These are phyloP conservation scores for Amphipyra berbera DNA, from an alignment of 2,888 invertebrate genomes.

Conservation along the genomic window DNA sequence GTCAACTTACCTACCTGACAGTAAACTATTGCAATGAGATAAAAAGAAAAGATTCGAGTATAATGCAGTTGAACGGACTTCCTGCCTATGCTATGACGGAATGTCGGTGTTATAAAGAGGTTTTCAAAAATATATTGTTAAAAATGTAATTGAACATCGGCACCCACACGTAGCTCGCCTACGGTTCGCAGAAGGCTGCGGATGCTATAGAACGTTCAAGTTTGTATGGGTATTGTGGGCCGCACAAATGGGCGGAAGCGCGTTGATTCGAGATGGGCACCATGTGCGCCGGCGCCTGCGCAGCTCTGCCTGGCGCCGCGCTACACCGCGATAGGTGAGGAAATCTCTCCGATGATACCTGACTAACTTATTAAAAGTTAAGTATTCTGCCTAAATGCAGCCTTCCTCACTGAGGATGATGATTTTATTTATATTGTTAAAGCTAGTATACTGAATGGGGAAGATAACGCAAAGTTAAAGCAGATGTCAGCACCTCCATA, in stretches of 20 bases:
- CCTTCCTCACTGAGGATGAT: constrained; percentile 48
- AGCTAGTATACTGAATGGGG: background rate
- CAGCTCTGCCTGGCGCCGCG: constrained; percentile 74
- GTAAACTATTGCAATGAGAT: background rate
- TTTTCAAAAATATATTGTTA: constrained; percentile 72
- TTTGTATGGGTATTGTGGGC: constrained; percentile 82
- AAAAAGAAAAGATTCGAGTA: constrained; percentile 3
- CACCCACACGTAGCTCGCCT: constrained; percentile 80
- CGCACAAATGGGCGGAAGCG: constrained; percentile 84
- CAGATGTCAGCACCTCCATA: too few relatives aligned
- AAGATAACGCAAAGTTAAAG: too few relatives aligned
- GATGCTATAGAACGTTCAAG: constrained; percentile 56
- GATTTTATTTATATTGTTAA: background rate
- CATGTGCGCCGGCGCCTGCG: constrained; percentile 81
- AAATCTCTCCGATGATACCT: constrained; percentile 76
- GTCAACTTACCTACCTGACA: background rate
- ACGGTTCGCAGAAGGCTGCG: constrained; percentile 82
- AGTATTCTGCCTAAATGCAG: constrained; percentile 54
- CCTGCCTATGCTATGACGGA: constrained; percentile 42
- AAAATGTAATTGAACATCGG: constrained; percentile 75
- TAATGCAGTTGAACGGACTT: constrained; percentile 33
- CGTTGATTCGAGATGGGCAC: constrained; percentile 57
- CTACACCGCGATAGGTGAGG: constrained; percentile 78
- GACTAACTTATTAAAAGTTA: constrained; percentile 24
- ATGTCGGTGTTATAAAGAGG: constrained; percentile 37